These are phyloP conservation scores for Drymonia ruficornis DNA, from an alignment of 2,888 invertebrate species.

Conservation along the genomic window DNA sequence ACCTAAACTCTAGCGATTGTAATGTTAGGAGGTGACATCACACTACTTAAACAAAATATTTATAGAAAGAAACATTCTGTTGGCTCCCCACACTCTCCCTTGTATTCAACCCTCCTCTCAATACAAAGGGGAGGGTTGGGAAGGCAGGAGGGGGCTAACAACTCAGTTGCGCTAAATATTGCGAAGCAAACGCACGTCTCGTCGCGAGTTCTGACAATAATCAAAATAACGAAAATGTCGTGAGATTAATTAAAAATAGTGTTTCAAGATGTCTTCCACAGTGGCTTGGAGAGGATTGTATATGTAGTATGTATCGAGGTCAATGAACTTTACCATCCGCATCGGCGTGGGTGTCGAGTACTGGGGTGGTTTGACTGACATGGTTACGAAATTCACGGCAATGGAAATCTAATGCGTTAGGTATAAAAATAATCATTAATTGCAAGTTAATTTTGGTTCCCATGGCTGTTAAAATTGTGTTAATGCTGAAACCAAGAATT, in stretches of 20 bases:
- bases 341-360: not conserved
- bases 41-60: too few species aligned
- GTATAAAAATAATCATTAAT: too few species aligned
- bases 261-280: constrained; percentile 37
- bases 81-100: constrained; percentile 17
- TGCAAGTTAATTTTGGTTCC: too few species aligned
- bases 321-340: not conserved
- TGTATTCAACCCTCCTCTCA: constrained; percentile 27
- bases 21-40: too few species aligned
- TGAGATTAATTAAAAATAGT: constrained; percentile 25
- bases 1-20: too few species aligned
- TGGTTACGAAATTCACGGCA: too few species aligned
- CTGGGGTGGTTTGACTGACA: too few species aligned
- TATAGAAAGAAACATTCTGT: too few species aligned
- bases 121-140: constrained; percentile 29
- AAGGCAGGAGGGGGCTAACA: constrained; percentile 37
- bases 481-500: too few species aligned
- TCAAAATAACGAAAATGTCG: constrained; percentile 19
- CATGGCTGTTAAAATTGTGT: too few species aligned
- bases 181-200: constrained; percentile 37
- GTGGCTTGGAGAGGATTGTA: constrained; percentile 14
- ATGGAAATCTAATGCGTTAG: too few species aligned
- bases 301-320: constrained; percentile 20
- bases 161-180: constrained; percentile 52
- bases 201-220: constrained; percentile 12